phyloP scores from a whole-genome alignment of 2,888 invertebrate species.

The Alloscopus bannaensis region DNA sequence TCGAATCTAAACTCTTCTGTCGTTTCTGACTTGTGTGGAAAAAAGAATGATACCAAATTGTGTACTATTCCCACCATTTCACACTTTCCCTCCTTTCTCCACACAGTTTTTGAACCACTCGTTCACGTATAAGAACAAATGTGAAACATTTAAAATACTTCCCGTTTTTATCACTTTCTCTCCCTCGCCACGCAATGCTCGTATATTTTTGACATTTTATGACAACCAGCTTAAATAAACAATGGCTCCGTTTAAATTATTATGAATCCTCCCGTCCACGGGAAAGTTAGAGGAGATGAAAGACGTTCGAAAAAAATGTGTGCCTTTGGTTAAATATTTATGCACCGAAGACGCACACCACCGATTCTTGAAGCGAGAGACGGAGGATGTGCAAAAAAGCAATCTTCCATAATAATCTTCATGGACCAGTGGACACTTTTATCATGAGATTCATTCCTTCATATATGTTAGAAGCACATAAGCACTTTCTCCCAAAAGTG shows the following conservation, averaged over 20 bases:
- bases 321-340: conserved; percentile 41
- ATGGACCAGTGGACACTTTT: conserved; percentile 44
- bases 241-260: conserved; percentile 52
- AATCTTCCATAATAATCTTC: conserved; percentile 47
- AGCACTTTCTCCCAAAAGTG: neutral
- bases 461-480: neutral
- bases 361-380: conserved; percentile 8
- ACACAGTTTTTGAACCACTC: too few relatives aligned
- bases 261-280: conserved; percentile 31
- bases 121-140: too few relatives aligned
- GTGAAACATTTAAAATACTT: too few relatives aligned
- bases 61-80: too few relatives aligned
- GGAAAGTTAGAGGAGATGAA: neutral
- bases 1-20: too few relatives aligned
- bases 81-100: too few relatives aligned
- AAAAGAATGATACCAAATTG: too few relatives aligned
- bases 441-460: neutral
- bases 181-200: conserved; percentile 11
- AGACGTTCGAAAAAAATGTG: conserved; percentile 1
- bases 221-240: conserved; percentile 55
- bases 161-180: too few relatives aligned
- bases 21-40: too few relatives aligned
- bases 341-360: conserved; percentile 27
- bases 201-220: conserved; percentile 51
- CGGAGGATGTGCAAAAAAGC: conserved; percentile 24